Evolutionary conservation across 2,113 vertebrate genomes (phyloP), one percentile per base, ranked within the genome.

Genomic region (Panthera uncia): DNA sequence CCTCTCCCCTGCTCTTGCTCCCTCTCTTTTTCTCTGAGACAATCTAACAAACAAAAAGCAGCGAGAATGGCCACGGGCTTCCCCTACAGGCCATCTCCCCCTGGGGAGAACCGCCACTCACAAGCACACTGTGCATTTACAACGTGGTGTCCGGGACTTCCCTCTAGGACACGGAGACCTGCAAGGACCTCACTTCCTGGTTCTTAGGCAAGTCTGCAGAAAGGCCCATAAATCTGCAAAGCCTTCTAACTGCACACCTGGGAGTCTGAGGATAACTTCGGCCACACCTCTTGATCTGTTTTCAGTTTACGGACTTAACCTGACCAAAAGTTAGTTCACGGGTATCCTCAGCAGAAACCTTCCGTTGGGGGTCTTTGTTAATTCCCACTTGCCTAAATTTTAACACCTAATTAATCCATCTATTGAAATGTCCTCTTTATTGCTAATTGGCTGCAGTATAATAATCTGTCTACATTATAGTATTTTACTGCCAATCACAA

Each of bases 401-500:
- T 45, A 79, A 95, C 88, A 95, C 94, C 61, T 71, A 95, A 97
- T 97, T 95, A 97, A 97, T 61, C 66, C 63, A 33, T 48, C 57
- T 74, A 91, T 96, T 95, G 84, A 95, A 91, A 94, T 9, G 18
- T 95, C 87, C 68, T 91, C 45, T 94, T 93, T 96, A 95, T 80
- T 96, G 79, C 68, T 93, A 96, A 93, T 76, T 92, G 93, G 76
- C 41, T 92, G 50, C 74, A 91, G 50, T 10, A 16, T 78, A 86
- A 92, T 93, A 76, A 94, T 52, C 65, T 78, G 57, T 74, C 73
- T 85, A 21, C 55, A 66, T 68, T 45, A 48, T 23, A 95, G 65
- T 92, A 95, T 94, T 97, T 95, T 92, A 97, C 85, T 92, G 93
- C 76, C 95, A 84, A 95, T 90, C 66, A 93, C 57, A 84, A 66